Conservation (phyloP, 2,113 vertebrate genomes). For the Brienomyrus brachyistius region DNA sequence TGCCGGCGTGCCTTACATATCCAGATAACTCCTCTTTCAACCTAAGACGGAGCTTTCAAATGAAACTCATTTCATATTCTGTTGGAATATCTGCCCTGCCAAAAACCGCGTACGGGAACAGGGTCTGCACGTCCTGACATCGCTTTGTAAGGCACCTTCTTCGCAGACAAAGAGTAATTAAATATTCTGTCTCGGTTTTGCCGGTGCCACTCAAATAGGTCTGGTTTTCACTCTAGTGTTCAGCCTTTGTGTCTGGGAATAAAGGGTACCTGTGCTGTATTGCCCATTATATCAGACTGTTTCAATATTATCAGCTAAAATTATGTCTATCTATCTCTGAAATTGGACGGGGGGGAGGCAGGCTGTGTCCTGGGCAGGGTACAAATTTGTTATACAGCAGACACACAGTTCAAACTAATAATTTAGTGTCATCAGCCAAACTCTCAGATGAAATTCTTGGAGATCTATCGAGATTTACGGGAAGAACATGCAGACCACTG, state of each 20-base stretch:
- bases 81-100: background rate
- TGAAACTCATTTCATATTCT: background rate
- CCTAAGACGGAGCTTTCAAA: background rate
- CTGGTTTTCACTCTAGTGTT: background rate
- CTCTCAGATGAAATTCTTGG: background rate
- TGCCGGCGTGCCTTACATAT: background rate
- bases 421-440: background rate
- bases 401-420: background rate
- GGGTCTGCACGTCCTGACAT: background rate
- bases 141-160: background rate
- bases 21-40: background rate
- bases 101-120: background rate
- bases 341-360: background rate
- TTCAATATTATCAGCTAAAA: background rate
- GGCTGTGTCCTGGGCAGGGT: background rate
- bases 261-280: background rate
- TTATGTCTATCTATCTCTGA: background rate
- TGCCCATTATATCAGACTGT: background rate
- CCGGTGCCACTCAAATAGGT: background rate
- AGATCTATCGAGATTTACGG: background rate
- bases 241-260: background rate
- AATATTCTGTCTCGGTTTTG: background rate
- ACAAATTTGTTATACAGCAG: background rate
- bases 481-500: background rate
- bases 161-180: slow-evolving; percentile 4